These are phyloP conservation scores for Rhorus exstirpatorius DNA, from an alignment of 2,888 invertebrate genomes.

Conservation along the genomic window DNA sequence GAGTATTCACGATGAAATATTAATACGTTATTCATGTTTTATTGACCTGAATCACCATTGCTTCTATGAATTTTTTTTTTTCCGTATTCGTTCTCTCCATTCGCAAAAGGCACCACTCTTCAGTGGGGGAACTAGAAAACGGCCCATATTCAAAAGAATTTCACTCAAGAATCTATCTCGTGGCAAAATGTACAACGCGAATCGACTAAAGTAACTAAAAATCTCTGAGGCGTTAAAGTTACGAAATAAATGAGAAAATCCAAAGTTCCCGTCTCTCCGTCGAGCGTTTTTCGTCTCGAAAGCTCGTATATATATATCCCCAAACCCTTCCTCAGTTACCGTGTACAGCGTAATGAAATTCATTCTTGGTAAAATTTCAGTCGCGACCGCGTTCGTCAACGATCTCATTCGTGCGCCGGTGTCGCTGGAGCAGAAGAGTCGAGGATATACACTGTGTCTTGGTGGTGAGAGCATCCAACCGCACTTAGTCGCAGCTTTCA, in stretches of 20 bases:
- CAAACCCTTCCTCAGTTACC: slow-evolving; percentile 15
- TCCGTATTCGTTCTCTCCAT: background rate
- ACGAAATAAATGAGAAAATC: slow-evolving; percentile 60
- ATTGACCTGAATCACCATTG: no score
- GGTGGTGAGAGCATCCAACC: slow-evolving; percentile 31
- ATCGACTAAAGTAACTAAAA: slow-evolving; percentile 40
- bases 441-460: slow-evolving; percentile 20
- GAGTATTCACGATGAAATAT: no score
- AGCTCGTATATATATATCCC: slow-evolving; percentile 9
- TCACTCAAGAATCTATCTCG: background rate
- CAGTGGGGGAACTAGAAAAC: background rate
- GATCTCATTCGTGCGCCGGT: slow-evolving; percentile 26
- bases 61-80: no score
- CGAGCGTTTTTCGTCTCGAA: slow-evolving; percentile 17
- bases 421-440: slow-evolving; percentile 12
- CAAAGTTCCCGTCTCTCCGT: slow-evolving; percentile 10
- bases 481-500: slow-evolving; percentile 27
- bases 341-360: slow-evolving; percentile 60
- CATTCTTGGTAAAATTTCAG: slow-evolving; percentile 55
- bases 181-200: slow-evolving; percentile 1
- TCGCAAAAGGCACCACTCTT: no score
- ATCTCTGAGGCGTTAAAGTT: slow-evolving; percentile 58
- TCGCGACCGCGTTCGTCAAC: slow-evolving; percentile 55
- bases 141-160: background rate
- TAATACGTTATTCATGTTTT: no score